A percentile compares a stretch with the other conserved stretches of the same genome.
Conservation (phyloP, 2,113 vertebrate species). For the Chionodraco myersi region DNA sequence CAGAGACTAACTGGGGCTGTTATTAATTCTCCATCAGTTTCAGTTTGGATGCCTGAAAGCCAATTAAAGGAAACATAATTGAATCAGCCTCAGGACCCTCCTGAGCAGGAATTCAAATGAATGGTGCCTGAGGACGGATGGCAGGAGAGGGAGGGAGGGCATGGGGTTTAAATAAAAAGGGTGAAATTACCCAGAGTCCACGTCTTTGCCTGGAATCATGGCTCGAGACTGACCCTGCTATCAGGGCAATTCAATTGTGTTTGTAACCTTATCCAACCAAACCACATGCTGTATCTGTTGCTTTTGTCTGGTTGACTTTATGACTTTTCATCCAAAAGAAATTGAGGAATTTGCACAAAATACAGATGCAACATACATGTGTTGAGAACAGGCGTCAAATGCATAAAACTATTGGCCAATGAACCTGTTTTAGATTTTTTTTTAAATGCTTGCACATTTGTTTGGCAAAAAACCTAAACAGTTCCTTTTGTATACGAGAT, state of each 20-base stretch:
- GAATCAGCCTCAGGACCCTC: conserved; percentile 77
- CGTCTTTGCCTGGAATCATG: conserved; percentile 54
- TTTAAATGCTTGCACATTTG: neutral
- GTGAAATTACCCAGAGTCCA: conserved; percentile 69
- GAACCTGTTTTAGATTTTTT: neutral
- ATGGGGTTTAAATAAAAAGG: conserved; percentile 77
- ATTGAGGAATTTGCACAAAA: conserved; percentile 2
- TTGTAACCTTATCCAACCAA: conserved; percentile 64
- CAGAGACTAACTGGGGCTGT: conserved; percentile 69
- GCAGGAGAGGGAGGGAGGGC: conserved; percentile 41
- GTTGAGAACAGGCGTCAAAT: neutral
- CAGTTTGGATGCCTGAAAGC: conserved; percentile 81
- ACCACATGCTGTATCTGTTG: conserved; percentile 46
- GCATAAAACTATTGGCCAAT: neutral
- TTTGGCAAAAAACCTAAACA: neutral
- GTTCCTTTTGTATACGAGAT: neutral
- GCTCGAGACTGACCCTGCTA: conserved; percentile 47
- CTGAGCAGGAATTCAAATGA: conserved; percentile 76
- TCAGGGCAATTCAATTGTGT: conserved; percentile 75
- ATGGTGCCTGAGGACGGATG: conserved; percentile 64
- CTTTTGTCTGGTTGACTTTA: conserved; percentile 38
- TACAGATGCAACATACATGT: neutral
- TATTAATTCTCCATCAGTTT: conserved; percentile 83
- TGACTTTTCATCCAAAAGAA: neutral
- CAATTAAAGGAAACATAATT: conserved; percentile 83